Evolutionary conservation across 2,888 invertebrate genomes (phyloP), one percentile per base, ranked within the genome.

Genomic region (Patella ulyssiponensis): DNA sequence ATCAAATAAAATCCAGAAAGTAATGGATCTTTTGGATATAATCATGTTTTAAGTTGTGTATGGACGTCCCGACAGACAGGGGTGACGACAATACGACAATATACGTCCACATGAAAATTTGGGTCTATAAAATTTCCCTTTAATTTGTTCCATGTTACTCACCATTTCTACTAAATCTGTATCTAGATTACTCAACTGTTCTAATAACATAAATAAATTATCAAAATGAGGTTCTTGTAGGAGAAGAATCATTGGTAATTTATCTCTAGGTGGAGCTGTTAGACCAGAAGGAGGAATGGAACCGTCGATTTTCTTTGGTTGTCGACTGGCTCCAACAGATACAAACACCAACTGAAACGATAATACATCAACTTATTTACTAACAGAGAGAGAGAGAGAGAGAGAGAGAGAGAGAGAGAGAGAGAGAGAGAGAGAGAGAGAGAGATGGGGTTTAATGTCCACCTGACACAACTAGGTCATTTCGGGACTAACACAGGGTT

Each of bases 201-300:
- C 96, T 96, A 98, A 96, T 69, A 98, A 93, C 56, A 95, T 95
- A 92, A 98, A 97, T 2, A 98, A 93, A 85, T 97, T 96, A 89
- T 97, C 96, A 92, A 98, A 98, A 93, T 97, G 96, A 75, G 95
- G 95, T 14, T 97, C 95, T 90, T 96, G 95, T 56, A 98, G 93
- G 11, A 98, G 93, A 20, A 98, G 92, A 77, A 97, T 93, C 17
- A 97, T 97, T 0, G 98, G 98, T 71, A 97, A 93, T 15, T 95
- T 95, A 79, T 97, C 95, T 76, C 89, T 83, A 9, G 96, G 94
- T 0, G 97, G 96, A 23, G 97, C 96, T 4, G 97, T 96, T 88
- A 97, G 94, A 84, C 96, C 94, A 0, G 97, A 96, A 3, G 97
- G 96, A 88, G 96, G 96, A 89, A 97, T 96, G 75, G 94, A 93